Evolutionary conservation across 2,888 invertebrate genomes (phyloP).

Genomic region (Tipula unca): DNA sequence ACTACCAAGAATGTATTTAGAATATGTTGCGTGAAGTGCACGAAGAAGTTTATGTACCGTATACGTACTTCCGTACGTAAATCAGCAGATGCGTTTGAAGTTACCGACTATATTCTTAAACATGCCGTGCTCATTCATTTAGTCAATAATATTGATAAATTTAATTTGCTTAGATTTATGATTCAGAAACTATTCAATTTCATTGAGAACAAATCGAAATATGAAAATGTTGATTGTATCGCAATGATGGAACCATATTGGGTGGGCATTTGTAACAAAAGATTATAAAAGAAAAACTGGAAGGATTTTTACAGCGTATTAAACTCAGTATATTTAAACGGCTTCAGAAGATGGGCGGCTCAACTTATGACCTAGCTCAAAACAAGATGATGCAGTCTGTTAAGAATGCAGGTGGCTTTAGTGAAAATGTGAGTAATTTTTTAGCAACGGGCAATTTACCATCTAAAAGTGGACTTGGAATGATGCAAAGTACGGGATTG

Average conservation of each 20-base stretch:
- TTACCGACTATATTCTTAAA: constrained; percentile 67
- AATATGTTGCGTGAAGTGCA: constrained; percentile 78
- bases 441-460: constrained; percentile 85
- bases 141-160: constrained; percentile 68
- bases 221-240: constrained; percentile 83
- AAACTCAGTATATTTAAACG: constrained; percentile 48
- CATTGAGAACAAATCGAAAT: constrained; percentile 69
- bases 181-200: constrained; percentile 81
- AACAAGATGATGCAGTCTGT: constrained; percentile 48
- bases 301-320: constrained; percentile 51
- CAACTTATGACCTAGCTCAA: constrained; percentile 26
- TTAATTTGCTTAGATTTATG: constrained; percentile 80
- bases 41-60: too few relatives aligned
- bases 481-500: constrained; percentile 81
- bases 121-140: constrained; percentile 77
- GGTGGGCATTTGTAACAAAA: constrained; percentile 82
- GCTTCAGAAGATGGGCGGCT: constrained; percentile 29
- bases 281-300: constrained; percentile 72
- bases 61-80: too few relatives aligned
- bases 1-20: constrained; percentile 70
- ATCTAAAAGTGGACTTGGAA: constrained; percentile 61
- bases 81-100: constrained; percentile 61
- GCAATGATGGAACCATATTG: constrained; percentile 91
- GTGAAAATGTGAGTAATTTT: constrained; percentile 65
- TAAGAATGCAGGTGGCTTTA: constrained; percentile 44